Evolutionary conservation across 2,888 invertebrate genomes (phyloP).

Genomic region (Hoplodrina blanda): DNA sequence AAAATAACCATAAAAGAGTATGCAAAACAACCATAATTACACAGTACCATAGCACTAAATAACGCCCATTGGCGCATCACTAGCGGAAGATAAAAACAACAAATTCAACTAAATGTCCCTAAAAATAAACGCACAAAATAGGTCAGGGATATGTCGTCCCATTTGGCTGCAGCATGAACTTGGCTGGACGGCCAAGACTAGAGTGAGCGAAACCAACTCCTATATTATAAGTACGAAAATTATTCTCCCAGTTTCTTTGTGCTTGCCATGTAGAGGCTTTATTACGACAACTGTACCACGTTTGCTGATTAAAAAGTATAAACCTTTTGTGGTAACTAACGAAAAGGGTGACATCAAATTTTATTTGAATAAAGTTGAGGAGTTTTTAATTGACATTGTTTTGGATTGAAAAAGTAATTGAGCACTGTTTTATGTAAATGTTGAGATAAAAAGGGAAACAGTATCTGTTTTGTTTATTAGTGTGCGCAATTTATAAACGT

Average conservation of each 20-base stretch:
- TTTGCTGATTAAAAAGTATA: slow-evolving; percentile 72
- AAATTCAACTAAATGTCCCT: slow-evolving; percentile 62
- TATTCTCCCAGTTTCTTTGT: slow-evolving; percentile 68
- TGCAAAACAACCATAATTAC: slow-evolving; percentile 38
- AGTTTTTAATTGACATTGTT: slow-evolving; percentile 52
- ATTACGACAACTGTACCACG: slow-evolving; percentile 59
- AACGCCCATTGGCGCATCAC: slow-evolving; percentile 51
- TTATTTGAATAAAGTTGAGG: slow-evolving; percentile 40
- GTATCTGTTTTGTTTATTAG: slow-evolving; percentile 41
- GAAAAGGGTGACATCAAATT: slow-evolving; percentile 50
- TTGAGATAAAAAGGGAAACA: slow-evolving; percentile 25
- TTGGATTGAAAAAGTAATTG: slow-evolving; percentile 41
- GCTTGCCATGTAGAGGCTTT: slow-evolving; percentile 59
- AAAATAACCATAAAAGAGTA: not conserved
- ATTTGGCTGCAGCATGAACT: slow-evolving; percentile 77
- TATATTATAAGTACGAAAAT: slow-evolving; percentile 64
- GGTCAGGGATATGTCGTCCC: slow-evolving; percentile 79
- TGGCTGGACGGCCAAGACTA: slow-evolving; percentile 72
- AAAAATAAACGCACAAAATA: slow-evolving; percentile 69
- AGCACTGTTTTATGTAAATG: slow-evolving; percentile 41
- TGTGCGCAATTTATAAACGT: slow-evolving; percentile 39
- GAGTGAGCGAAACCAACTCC: slow-evolving; percentile 58
- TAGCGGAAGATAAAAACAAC: slow-evolving; percentile 57
- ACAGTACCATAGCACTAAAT: slow-evolving; percentile 43
- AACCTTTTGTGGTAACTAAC: slow-evolving; percentile 61